phyloP scores from a whole-genome alignment of 2,113 vertebrate species.

The Thymallus thymallus region DNA sequence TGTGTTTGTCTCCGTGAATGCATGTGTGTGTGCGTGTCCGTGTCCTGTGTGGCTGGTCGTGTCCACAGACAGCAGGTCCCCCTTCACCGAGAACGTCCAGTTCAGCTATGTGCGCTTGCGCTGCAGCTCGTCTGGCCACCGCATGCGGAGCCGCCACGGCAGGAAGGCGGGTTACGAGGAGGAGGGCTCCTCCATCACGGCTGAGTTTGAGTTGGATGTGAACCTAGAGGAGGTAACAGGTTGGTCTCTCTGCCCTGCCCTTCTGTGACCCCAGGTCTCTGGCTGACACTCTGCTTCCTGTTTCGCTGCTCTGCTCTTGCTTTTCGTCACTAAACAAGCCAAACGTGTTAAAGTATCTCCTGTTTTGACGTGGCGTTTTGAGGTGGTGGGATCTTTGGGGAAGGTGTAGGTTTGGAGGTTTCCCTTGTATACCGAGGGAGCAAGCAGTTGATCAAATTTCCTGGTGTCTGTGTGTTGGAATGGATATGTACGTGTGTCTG shows the following conservation, averaged over 20 bases:
- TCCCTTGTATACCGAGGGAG: neutral
- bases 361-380: conserved; percentile 74
- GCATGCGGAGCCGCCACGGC: conserved; percentile 76
- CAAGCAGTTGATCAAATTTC: neutral
- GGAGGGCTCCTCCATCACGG: conserved; percentile 84
- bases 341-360: conserved; percentile 90
- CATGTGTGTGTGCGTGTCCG: conserved; percentile 33
- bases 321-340: conserved; percentile 56
- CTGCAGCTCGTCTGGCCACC: conserved; percentile 79
- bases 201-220: conserved; percentile 92
- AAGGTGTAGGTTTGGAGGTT: neutral
- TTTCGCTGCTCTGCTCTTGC: conserved; percentile 29
- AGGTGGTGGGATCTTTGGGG: conserved; percentile 23
- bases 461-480: conserved; percentile 4
- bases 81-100: conserved; percentile 85
- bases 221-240: conserved; percentile 98
- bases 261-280: conserved; percentile 30
- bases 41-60: conserved; percentile 60
- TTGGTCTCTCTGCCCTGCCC: conserved; percentile 84
- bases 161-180: conserved; percentile 72
- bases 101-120: conserved; percentile 91
- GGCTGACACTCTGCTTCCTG: conserved; percentile 32
- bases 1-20: conserved; percentile 17
- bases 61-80: conserved; percentile 85
- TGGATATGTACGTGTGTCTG: conserved; percentile 27